Base-by-base conservation (phyloP, 2,888 invertebrate genomes). In the Diloba caeruleocephala region DNA sequence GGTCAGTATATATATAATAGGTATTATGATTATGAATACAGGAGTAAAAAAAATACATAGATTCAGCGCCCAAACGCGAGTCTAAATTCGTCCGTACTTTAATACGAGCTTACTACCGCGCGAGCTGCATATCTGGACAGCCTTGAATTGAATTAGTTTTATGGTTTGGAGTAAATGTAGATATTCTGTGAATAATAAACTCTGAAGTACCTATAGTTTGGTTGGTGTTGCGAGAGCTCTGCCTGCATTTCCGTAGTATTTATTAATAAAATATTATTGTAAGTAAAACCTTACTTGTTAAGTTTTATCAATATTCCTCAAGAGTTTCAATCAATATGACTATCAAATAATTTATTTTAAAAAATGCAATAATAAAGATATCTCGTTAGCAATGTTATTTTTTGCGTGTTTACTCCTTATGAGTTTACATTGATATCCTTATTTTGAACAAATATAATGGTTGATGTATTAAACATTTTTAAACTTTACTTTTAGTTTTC, bases 371-470 rank as follows among this genome's bases (percentile, higher is more conserved):
- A 75, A 62, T 63, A 51, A 48, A 62, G 56, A 44, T 45, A 60
- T 54, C 50, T 70, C 57, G 63, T 71, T 72, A 71, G 45, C 76
- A 71, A 71, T 74, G 59, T 74, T 74, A 63, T 74, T 78, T 72
- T 71, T 76, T 73, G 68, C 63, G 54, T 74, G 70, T 65, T 59
- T 58, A 65, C 56, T 70, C 56, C 60, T 48, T 46, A 71, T 67
- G 62, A 72, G 75, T 79, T 79, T 77, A 65, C 69, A 76, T 72
- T 78, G 76, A 74, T 76, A 59, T 66, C 66, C 54, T 79, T 79
- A 65, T 80, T 80, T 81, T 82, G 87, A 89, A 85, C 85, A 88
- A 88, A 85, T 81, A 78, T 78, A 75, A 76, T 77, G 76, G 75
- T 81, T 83, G 69, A 65, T 76, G 76, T 71, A 75, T 75, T 78